Evolutionary conservation across 64 coral and sea anemone genomes (phyloP).

Genomic region (Actinia tenebrosa): DNA sequence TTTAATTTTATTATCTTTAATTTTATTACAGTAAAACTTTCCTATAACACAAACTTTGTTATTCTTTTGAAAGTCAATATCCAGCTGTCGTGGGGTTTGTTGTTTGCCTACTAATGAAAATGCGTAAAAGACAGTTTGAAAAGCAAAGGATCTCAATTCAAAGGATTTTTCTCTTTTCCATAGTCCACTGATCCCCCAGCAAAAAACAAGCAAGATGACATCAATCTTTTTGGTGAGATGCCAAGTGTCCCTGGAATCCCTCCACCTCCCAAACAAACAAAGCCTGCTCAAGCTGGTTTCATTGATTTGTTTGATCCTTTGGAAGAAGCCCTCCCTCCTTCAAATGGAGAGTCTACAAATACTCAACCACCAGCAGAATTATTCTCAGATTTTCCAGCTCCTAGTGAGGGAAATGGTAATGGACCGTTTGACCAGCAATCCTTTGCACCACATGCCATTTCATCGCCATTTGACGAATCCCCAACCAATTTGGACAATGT

Average conservation of each 20-base stretch:
- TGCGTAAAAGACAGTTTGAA: background rate
- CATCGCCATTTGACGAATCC: slow-evolving; percentile 37
- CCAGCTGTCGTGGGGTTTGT: no score
- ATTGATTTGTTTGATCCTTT: slow-evolving; percentile 47
- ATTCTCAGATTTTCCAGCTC: background rate
- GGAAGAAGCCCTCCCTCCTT: background rate
- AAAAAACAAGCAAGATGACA: background rate
- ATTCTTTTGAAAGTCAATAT: no score
- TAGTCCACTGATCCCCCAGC: background rate
- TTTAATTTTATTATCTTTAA: no score
- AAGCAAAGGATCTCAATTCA: background rate
- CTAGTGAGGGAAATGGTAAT: background rate
- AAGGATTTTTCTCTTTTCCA: background rate
- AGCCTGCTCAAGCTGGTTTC: background rate
- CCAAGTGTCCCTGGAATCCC: background rate
- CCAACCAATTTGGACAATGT: background rate
- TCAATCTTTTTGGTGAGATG: slow-evolving; percentile 36
- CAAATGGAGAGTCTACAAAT: background rate
- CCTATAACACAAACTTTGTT: no score
- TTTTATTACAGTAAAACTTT: no score
- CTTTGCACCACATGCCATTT: background rate
- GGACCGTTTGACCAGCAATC: background rate
- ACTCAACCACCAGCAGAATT: background rate
- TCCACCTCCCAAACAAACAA: slow-evolving; percentile 20
- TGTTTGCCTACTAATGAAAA: background rate